Base-by-base conservation (phyloP, 2,797 vertebrate genomes). In the Hozukius guyotensis region DNA sequence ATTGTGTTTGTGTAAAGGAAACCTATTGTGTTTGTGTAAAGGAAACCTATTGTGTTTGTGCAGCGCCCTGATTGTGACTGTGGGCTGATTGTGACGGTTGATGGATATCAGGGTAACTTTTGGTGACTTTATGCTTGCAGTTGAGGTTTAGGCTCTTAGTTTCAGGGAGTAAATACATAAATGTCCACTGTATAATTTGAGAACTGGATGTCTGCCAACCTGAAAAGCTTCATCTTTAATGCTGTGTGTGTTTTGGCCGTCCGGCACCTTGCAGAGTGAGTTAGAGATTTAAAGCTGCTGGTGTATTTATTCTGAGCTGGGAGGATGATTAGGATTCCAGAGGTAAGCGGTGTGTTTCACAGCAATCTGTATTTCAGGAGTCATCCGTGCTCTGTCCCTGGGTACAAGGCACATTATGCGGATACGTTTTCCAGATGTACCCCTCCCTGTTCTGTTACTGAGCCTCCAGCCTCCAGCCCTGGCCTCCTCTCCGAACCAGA, bases 241-340 rank as follows among this genome's bases (percentile, higher is more conserved):
- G 42, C 42, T 46, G 42, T 46, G 42, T 46, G 14, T 46, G 61
- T 42, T 49, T 56, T 20, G 6, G 62, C 72, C 10, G 31, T 32
- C 42, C 49, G 8, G 25, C 29, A 18, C 20, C 53, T 46, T 34
- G 14, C 10, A 8, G 60, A 32, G 10, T 55, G 11, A 25, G 18
- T 12, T 13, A 7, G 5, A 67, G 55, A 67, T 62, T 67, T 42
- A 60, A 29, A n/a, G 32, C 55, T 5, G 11, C 46, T 12, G 42
- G 2, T n/a, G 46, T 52, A 14, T 52, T 27, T 24, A 29, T 16
- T 49, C 53, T 6, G 66, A 27, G 49, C 56, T 31, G 3, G 20
- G 68, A 36, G 46, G 74, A 70, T 68, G 81, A 85, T 91, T 68
- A 72, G 36, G 64, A 72, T 85, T 87, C 82, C 86, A 82, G 80